Base-by-base conservation (phyloP, 1,140 invertebrate species). In the Metaphire vulgaris region DNA sequence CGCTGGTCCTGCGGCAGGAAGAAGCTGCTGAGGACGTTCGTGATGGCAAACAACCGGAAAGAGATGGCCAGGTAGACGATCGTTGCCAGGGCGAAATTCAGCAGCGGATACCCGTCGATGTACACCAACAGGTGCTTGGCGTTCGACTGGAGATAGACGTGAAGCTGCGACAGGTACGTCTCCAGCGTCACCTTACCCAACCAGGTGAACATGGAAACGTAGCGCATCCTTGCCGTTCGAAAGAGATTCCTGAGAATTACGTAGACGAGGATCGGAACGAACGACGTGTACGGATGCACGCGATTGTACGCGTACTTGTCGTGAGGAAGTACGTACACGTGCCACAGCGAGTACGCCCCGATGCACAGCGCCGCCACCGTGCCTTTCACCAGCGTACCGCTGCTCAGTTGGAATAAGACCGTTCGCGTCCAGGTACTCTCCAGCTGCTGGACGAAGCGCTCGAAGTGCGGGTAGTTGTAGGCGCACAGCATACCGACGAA, bases 401-500 rank as follows among this genome's bases (percentile, higher is more conserved):
- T 67, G 31, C 30, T 33, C 6, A 56, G 6, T 56, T 21, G 6
- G 6, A 56, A 12, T 12, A 56, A 56, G 6, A 21, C 21, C 21
- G 6, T 69, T 6, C 2, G 21, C 28, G 33, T 1, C 2, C 2
- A 33, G n/a, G 2, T 72, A 21, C 34, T 33, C 32, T n/a, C 33
- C 0, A 26, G 14, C 16, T 41, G 33, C 30, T 78, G 76, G 65
- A 82, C 76, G n/a, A 82, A 79, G 1, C 69, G 69, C 77, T 83
- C 81, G 73, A 80, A 82, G 74, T 82, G 77, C 1, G 82, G 81
- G 69, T 82, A 82, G 72, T 82, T 83, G 72, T 82, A 83, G 12
- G 82, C 82, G 74, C 81, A 83, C 2, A 83, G 70, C 82, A 83
- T 83, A 0, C 82, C 82, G 29, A 80, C 31, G 32, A 82, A 79